Base-by-base conservation (phyloP, 1,140 invertebrate genomes). In the Drosophila pandora region DNA sequence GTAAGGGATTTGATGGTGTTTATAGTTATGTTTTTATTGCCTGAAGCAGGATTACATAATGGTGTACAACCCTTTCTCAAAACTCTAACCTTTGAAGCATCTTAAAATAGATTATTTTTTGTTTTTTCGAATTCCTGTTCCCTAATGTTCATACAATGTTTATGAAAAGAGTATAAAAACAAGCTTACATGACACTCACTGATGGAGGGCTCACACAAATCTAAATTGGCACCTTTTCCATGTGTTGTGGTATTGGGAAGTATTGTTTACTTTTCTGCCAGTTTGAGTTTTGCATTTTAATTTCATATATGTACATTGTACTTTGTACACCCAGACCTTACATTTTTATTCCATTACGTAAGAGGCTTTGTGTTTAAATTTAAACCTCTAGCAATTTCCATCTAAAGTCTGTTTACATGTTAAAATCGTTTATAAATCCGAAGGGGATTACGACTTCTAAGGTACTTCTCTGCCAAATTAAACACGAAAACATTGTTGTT, bases 321-420 rank as follows among this genome's bases (percentile, higher is more conserved):
- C 2, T 3, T 25, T 25, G 23, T 25, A 25, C 23, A 25, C 7
- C 25, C 25, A 28, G 25, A 6, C 12, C n/a, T 49, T 9, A 17
- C 39, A 13, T 60, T 76, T 65, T 63, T 72, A 56, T 84, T 76
- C 65, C 50, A 62, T 85, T 72, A 73, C 25, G 13, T 69, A 85
- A 85, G 67, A 64, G 25, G 77, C 67, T 85, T 84, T 75, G 60
- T n/a, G 41, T 43, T 17, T 59, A 21, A 7, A 28, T 28, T 4
- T 30, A 54, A 53, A 50, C 55, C 30, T 48, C 30, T 48, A 21
- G 2, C 17, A 30, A 21, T 39, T 47, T 50, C 32, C 43, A 37
- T 69, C 58, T 61, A 56, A 48, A 62, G 62, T 64, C 45, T 55
- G 65, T 55, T 48, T 69, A 68, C 39, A 65, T 67, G 28, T 25